Conservation (phyloP, 2,888 invertebrate species). For the Aelia acuminata region DNA sequence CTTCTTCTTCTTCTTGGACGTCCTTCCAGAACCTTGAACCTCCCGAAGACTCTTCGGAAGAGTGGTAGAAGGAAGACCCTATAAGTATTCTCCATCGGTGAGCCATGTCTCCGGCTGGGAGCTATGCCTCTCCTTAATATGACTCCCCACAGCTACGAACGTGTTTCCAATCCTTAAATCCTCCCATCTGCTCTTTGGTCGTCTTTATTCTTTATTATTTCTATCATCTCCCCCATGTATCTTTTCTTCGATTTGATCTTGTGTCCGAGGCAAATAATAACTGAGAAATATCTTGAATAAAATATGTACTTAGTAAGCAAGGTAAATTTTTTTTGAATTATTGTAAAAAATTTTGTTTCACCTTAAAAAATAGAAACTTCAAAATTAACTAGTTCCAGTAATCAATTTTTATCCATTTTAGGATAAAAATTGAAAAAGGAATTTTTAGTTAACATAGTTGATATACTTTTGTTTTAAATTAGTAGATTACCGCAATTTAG, state of each 20-base stretch:
- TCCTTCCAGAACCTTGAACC: conserved; percentile 36
- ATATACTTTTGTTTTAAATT: too few relatives aligned
- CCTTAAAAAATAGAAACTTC: too few relatives aligned
- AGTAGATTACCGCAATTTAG: too few relatives aligned
- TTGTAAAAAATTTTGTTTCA: too few relatives aligned
- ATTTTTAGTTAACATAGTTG: too few relatives aligned
- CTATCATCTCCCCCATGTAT: not conserved
- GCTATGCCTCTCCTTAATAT: conserved; percentile 11
- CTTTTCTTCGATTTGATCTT: not conserved
- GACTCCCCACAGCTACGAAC: conserved; percentile 9
- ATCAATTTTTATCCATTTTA: too few relatives aligned
- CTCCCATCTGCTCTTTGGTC: not conserved
- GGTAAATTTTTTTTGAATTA: too few relatives aligned
- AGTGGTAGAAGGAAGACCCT: not conserved
- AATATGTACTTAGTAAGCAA: too few relatives aligned
- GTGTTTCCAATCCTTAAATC: conserved; percentile 51
- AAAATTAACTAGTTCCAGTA: too few relatives aligned
- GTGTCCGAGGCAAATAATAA: not conserved
- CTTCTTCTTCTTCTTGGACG: not conserved
- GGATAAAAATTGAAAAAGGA: too few relatives aligned
- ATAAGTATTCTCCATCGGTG: not conserved
- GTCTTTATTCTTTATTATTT: not conserved
- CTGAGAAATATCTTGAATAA: too few relatives aligned
- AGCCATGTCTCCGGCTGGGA: conserved; percentile 1
- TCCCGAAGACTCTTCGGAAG: not conserved